Evolutionary conservation across 2,113 vertebrate genomes (phyloP).

Genomic region (Ammodytes marinus): DNA sequence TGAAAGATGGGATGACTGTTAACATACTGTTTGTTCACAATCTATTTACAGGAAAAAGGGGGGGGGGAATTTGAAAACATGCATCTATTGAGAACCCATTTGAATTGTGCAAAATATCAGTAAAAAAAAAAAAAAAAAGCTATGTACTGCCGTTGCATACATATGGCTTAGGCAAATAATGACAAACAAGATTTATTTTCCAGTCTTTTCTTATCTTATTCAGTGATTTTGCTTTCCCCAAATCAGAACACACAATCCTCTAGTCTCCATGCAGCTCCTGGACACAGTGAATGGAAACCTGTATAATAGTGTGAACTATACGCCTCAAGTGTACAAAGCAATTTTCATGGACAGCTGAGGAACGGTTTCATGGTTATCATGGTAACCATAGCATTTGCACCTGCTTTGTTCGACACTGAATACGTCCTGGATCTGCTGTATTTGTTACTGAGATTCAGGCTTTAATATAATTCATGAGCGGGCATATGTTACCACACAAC

Average conservation of each 20-base stretch:
- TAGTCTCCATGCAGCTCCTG: neutral
- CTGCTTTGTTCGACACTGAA: conserved; percentile 17
- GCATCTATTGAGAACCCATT: too few species aligned
- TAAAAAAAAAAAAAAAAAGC: neutral
- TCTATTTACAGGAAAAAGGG: too few species aligned
- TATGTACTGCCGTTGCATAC: too few species aligned
- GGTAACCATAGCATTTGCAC: conserved; percentile 2
- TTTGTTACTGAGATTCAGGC: neutral
- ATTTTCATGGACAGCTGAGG: conserved; percentile 14
- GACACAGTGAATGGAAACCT: neutral
- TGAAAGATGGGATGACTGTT: too few species aligned
- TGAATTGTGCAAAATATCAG: neutral
- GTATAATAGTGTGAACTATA: neutral
- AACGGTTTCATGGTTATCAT: conserved; percentile 16
- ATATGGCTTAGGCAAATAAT: neutral
- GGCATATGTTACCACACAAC: conserved; percentile 9
- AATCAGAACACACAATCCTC: neutral
- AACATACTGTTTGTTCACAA: too few species aligned
- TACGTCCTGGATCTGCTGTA: neutral
- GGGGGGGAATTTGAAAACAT: too few species aligned
- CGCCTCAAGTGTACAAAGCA: neutral
- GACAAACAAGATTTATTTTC: neutral
- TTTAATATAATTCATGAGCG: neutral
- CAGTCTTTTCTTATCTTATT: neutral
- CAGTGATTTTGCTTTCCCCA: conserved; percentile 1